phyloP scores from a whole-genome alignment of 2,797 vertebrate genomes.

The Gobionotothen gibberifrons region DNA sequence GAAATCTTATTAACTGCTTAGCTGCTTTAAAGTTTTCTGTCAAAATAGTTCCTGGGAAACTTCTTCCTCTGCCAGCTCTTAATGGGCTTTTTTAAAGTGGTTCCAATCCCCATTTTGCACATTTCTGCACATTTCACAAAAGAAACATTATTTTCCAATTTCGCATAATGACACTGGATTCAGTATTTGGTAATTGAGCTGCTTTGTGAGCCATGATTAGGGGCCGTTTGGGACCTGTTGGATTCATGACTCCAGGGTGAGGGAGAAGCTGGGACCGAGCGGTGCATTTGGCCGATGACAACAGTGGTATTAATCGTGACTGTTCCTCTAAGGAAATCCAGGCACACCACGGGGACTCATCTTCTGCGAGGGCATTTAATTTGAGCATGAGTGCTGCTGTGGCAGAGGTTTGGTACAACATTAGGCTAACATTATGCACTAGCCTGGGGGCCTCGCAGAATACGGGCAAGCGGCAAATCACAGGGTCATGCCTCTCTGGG shows the following conservation, averaged over 20 bases:
- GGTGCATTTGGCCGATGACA: slow-evolving; percentile 34
- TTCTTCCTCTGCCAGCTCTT: not conserved
- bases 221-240: slow-evolving; percentile 7
- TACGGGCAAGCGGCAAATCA: slow-evolving; percentile 42
- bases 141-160: slow-evolving; percentile 19
- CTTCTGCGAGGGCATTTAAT: slow-evolving; percentile 48
- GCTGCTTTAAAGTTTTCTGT: slow-evolving; percentile 45
- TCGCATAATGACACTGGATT: not conserved
- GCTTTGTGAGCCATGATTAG: slow-evolving; percentile 11
- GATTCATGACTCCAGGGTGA: slow-evolving; percentile 9
- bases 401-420: slow-evolving; percentile 48
- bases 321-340: slow-evolving; percentile 23
- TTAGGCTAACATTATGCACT: slow-evolving; percentile 67
- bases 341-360: slow-evolving; percentile 26
- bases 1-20: slow-evolving; percentile 66
- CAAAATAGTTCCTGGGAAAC: slow-evolving; percentile 40
- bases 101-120: slow-evolving; percentile 9
- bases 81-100: not conserved
- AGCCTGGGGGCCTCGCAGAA: slow-evolving; percentile 52
- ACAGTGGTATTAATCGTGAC: slow-evolving; percentile 16
- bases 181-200: not conserved
- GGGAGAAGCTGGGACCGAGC: slow-evolving; percentile 26
- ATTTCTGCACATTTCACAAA: slow-evolving; percentile 22
- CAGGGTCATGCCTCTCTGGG: slow-evolving; percentile 63
- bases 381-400: slow-evolving; percentile 28